Percentiles rank a stretch among this genome's conserved stretches.
Evolutionary conservation across 2,797 vertebrate genomes (phyloP).

Genomic region (Menidia menidia): DNA sequence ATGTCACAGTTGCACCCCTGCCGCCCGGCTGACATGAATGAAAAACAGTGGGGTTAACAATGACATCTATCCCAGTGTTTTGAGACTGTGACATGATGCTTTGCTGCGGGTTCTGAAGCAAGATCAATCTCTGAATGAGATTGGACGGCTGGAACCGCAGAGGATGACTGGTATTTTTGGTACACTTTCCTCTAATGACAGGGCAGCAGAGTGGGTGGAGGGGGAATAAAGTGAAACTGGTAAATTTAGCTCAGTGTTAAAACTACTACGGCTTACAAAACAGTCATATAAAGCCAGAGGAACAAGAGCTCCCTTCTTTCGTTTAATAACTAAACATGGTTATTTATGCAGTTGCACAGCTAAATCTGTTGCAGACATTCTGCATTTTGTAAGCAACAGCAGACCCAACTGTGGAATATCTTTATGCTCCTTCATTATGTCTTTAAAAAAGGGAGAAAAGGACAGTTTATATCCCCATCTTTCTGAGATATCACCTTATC

Average conservation of each 20-base stretch:
- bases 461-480: slow-evolving; percentile 57
- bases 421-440: slow-evolving; percentile 57
- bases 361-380: slow-evolving; percentile 54
- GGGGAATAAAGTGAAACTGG: slow-evolving; percentile 61
- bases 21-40: slow-evolving; percentile 44
- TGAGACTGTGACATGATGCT: slow-evolving; percentile 43
- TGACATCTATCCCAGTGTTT: slow-evolving; percentile 52
- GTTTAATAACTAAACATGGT: slow-evolving; percentile 37
- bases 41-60: slow-evolving; percentile 64
- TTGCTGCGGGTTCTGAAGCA: slow-evolving; percentile 63
- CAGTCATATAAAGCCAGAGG: slow-evolving; percentile 49
- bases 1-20: slow-evolving; percentile 41
- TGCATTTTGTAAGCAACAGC: slow-evolving; percentile 43
- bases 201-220: slow-evolving; percentile 70
- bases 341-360: slow-evolving; percentile 38
- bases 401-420: slow-evolving; percentile 35
- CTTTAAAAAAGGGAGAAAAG: slow-evolving; percentile 52
- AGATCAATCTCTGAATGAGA: slow-evolving; percentile 69
- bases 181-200: slow-evolving; percentile 80
- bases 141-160: slow-evolving; percentile 68
- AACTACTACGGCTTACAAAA: slow-evolving; percentile 57
- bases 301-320: slow-evolving; percentile 44
- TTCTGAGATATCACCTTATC: slow-evolving; percentile 48
- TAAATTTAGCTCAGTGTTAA: slow-evolving; percentile 78
- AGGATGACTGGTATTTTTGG: slow-evolving; percentile 78